Percentiles rank a stretch among this genome's conserved stretches.
These are phyloP conservation scores for Phaonia tiefii DNA, from an alignment of 2,888 invertebrate genomes.

Conservation along the genomic window DNA sequence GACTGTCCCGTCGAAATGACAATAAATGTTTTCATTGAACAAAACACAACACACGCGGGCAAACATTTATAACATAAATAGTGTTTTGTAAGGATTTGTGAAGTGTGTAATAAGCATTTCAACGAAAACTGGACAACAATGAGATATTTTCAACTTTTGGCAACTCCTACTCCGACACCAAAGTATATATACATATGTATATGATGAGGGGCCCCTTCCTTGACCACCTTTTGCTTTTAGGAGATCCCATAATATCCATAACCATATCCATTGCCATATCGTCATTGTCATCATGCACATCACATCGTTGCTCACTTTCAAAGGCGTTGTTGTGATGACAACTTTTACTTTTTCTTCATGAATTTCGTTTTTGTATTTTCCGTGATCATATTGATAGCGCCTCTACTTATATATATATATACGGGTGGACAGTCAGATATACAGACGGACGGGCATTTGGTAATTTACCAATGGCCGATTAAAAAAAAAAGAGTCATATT, in stretches of 20 bases:
- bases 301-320: not conserved
- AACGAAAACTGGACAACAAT: conserved; percentile 1
- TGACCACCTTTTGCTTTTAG: not conserved
- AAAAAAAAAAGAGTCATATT: conserved; percentile 51
- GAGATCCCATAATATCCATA: not conserved
- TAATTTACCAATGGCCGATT: conserved; percentile 54
- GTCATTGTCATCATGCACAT: not conserved
- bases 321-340: conserved; percentile 61
- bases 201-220: too few relatives aligned
- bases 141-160: not conserved
- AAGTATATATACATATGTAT: not conserved
- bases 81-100: conserved; percentile 19
- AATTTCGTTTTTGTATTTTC: conserved; percentile 14
- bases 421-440: not conserved
- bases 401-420: too few relatives aligned
- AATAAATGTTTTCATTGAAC: conserved; percentile 18
- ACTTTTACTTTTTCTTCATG: conserved; percentile 58
- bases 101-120: conserved; percentile 28
- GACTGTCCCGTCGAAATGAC: conserved; percentile 41
- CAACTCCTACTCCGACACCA: conserved; percentile 45
- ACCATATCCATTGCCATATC: not conserved
- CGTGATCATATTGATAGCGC: conserved; percentile 20
- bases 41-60: conserved; percentile 38
- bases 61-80: not conserved
- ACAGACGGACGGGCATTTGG: conserved; percentile 13